Conservation (phyloP, 2,113 vertebrate species). For the Poecile atricapillus region DNA sequence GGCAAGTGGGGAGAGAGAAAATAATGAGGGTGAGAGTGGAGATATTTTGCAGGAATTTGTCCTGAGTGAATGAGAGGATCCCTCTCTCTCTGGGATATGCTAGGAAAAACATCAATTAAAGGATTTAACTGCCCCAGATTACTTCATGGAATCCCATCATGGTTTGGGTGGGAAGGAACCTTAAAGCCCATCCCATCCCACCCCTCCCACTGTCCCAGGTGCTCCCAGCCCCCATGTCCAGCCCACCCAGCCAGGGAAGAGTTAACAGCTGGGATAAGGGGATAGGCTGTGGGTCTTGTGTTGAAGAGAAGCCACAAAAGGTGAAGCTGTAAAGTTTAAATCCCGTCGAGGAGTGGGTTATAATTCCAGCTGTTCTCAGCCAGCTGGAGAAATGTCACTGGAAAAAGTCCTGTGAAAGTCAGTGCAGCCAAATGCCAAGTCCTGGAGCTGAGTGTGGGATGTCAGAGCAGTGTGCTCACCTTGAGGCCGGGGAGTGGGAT, state of each 20-base stretch:
- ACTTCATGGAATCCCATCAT: background rate
- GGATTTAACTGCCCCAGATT: background rate
- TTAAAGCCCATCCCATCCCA: rapidly evolving
- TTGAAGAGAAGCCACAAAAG: background rate
- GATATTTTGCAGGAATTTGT: background rate
- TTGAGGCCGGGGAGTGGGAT: background rate
- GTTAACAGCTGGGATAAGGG: background rate
- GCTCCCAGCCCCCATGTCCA: background rate
- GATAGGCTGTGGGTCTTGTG: background rate
- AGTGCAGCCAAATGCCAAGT: background rate
- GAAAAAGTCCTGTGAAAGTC: background rate
- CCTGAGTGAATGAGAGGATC: background rate
- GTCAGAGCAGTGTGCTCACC: background rate
- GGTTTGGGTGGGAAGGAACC: background rate
- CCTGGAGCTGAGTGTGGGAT: background rate
- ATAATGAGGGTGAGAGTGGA: background rate
- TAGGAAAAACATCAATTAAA: background rate
- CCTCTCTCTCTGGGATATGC: background rate
- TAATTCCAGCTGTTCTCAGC: background rate
- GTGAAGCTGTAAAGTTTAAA: background rate
- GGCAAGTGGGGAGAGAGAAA: background rate
- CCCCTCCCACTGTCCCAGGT: rapidly evolving
- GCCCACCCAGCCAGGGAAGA: background rate
- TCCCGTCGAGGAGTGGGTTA: background rate
- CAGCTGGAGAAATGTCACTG: background rate